Evolutionary conservation across 2,113 vertebrate species (phyloP).

Genomic region (Halichoerus grypus): DNA sequence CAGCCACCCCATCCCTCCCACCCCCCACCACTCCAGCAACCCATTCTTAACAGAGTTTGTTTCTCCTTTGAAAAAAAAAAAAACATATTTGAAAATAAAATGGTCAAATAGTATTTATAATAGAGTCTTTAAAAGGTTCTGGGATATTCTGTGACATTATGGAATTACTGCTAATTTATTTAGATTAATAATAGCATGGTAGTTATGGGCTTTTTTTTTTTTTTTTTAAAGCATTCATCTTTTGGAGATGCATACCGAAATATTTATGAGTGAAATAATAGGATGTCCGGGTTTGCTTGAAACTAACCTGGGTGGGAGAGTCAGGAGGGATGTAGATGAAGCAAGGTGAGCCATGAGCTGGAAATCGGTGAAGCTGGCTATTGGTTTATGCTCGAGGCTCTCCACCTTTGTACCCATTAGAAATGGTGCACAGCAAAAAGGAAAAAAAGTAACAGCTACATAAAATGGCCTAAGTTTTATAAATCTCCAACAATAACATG

Average conservation of each 20-base stretch:
- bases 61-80: conserved; percentile 42
- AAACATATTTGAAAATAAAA: conserved; percentile 61
- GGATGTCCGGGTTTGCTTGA: not conserved
- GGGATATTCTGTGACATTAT: not conserved
- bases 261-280: conserved; percentile 1
- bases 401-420: not conserved
- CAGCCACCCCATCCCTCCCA: too few species aligned
- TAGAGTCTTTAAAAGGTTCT: not conserved
- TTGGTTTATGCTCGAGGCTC: not conserved
- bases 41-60: not conserved
- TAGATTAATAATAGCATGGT: conserved; percentile 2
- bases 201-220: not conserved
- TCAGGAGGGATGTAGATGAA: not conserved
- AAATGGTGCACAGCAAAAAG: not conserved
- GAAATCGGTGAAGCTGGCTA: not conserved
- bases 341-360: not conserved
- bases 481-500: conserved; percentile 15
- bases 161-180: conserved; percentile 25
- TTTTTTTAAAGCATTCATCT: not conserved
- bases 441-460: not conserved
- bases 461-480: not conserved
- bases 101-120: not conserved
- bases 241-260: not conserved
- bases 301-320: not conserved
- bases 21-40: too few species aligned